Conservation (phyloP, 2,113 vertebrate species). For the Hemibagrus wyckioides region DNA sequence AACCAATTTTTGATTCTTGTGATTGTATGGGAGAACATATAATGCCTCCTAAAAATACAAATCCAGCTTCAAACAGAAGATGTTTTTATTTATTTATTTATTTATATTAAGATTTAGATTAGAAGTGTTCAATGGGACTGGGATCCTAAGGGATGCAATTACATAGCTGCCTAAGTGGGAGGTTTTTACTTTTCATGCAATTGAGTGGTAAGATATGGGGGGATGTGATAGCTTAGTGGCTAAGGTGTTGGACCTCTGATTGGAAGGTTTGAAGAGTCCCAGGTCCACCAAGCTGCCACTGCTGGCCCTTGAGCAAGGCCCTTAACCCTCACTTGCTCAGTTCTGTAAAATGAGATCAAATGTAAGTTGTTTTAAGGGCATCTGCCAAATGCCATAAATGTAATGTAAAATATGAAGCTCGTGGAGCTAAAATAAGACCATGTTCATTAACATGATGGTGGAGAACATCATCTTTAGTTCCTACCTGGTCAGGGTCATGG, state of each 20-base stretch:
- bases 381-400: too few species aligned
- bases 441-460: not conserved
- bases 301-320: too few species aligned
- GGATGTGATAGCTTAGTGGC: too few species aligned
- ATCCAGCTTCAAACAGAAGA: not conserved
- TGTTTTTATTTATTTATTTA: not conserved
- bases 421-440: not conserved
- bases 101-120: not conserved
- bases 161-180: not conserved
- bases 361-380: too few species aligned
- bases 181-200: not conserved
- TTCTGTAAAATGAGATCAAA: too few species aligned
- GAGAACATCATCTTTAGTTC: not conserved
- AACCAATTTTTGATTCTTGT: not conserved
- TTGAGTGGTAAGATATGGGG: not conserved
- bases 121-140: not conserved
- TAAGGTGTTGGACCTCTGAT: too few species aligned
- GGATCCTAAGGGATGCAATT: not conserved
- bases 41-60: not conserved
- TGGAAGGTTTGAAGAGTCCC: too few species aligned
- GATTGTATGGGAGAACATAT: not conserved
- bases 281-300: too few species aligned
- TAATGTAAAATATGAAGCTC: too few species aligned
- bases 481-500: not conserved
- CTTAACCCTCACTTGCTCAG: too few species aligned